These are phyloP conservation scores for Amphipoea lucens DNA, from an alignment of 2,888 invertebrate genomes.

Conservation along the genomic window DNA sequence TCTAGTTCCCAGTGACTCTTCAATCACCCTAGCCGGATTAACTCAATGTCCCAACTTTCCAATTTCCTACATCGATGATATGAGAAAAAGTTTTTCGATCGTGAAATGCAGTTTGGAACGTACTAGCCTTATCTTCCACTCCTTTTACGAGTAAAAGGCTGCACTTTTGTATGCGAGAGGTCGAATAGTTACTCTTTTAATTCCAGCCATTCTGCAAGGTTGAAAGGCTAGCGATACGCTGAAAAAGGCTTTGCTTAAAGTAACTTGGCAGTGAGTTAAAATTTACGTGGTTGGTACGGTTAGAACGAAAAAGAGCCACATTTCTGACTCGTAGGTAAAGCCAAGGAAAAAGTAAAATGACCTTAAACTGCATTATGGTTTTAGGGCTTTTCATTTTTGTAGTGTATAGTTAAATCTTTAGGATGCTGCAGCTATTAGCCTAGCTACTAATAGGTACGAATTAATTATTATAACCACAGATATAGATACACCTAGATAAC, in stretches of 20 bases:
- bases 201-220: slow-evolving; percentile 23
- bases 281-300: neutral
- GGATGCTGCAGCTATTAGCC: too few species aligned
- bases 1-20: slow-evolving; percentile 1
- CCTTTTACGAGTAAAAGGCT: slow-evolving; percentile 36
- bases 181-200: slow-evolving; percentile 39
- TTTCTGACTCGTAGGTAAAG: neutral
- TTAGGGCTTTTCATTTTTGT: neutral
- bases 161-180: slow-evolving; percentile 24
- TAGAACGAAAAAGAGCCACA: neutral
- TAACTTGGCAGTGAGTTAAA: neutral
- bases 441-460: too few species aligned
- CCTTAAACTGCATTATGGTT: neutral
- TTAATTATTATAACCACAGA: too few species aligned
- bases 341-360: neutral
- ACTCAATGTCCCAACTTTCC: slow-evolving; percentile 39
- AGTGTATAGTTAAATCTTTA: too few species aligned
- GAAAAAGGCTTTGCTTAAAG: slow-evolving; percentile 22
- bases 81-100: slow-evolving; percentile 50
- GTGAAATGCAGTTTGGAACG: slow-evolving; percentile 41
- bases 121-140: slow-evolving; percentile 17
- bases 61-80: slow-evolving; percentile 43
- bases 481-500: too few species aligned
- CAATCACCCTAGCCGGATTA: slow-evolving; percentile 31
- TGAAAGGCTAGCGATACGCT: slow-evolving; percentile 34